Percentiles rank a stretch among this genome's conserved stretches.
Evolutionary conservation across 2,797 vertebrate species (phyloP).

Genomic region (Spondyliosoma cantharus): DNA sequence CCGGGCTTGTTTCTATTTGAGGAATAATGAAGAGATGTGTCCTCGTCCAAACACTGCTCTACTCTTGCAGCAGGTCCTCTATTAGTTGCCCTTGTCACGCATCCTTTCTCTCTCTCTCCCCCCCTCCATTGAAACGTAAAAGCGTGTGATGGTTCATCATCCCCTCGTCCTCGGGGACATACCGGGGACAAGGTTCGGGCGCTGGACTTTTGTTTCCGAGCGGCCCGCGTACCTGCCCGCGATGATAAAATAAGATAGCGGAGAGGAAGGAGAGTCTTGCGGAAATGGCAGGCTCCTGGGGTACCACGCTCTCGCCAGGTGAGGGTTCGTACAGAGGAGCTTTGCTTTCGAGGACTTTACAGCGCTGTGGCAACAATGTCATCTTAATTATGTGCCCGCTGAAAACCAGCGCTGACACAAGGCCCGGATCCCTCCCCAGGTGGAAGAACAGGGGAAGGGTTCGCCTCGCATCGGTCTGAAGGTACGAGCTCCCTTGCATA

Average conservation of each 20-base stretch:
- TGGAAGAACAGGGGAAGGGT: conserved; percentile 45
- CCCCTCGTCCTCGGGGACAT: neutral
- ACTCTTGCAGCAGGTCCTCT: conserved; percentile 41
- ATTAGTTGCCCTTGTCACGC: conserved; percentile 25
- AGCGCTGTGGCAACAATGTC: conserved; percentile 61
- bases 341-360: conserved; percentile 54
- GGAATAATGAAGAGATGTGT: conserved; percentile 76
- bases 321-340: conserved; percentile 55
- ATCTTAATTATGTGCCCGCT: conserved; percentile 79
- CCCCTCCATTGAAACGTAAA: conserved; percentile 35
- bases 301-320: conserved; percentile 51
- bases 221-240: no score
- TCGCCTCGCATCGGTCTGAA: conserved; percentile 49
- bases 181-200: no score
- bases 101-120: conserved; percentile 2
- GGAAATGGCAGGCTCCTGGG: conserved; percentile 48
- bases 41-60: conserved; percentile 56
- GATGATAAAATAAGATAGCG: conserved; percentile 1
- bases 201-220: no score
- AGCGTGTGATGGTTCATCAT: conserved; percentile 18
- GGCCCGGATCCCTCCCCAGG: conserved; percentile 58
- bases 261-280: conserved; percentile 23
- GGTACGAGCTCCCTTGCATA: conserved; percentile 53
- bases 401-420: conserved; percentile 61
- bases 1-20: conserved; percentile 79